Evolutionary conservation across 2,113 vertebrate species (phyloP), one percentile per base, ranked within the genome.

Genomic region (Candoia aspera): DNA sequence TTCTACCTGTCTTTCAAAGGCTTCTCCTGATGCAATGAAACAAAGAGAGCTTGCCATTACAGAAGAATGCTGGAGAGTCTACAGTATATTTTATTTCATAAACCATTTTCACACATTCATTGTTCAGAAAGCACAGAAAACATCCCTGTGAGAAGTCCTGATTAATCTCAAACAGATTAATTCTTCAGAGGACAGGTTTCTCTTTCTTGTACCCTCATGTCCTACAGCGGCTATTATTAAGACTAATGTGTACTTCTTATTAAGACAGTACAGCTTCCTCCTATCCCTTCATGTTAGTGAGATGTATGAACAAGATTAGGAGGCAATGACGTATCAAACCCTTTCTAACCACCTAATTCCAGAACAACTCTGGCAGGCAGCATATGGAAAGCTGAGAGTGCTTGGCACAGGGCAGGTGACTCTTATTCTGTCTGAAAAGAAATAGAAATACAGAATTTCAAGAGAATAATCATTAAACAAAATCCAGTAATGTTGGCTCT

Each of bases 281-380:
- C 57, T 13, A 57, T 55, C 46, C 46, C 55, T 88, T 59, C 59
- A 53, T 15, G 90, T 54, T 79, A 64, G 93, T 93, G 91, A 49
- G 91, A 92, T 62, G 26, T 92, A 42, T 83, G 60, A 95, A n/a
- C 59, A 29, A 86, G 73, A 90, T 91, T 93, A 92, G 8, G 90
- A 94, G 84, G 73, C 92, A 91, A 95, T 95, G 87, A 86, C 95
- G 94, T 64, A 91, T 8, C 33, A 93, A 93, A 73, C 84, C 92
- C 96, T 92, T 90, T 93, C 93, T 94, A 92, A 46, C n/a, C 88
- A 84, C 4, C 24, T 95, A 94, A 96, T 96, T 95, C 91, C 1
- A 90, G 84, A 37, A 23, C 92, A 89, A 37, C 62, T 42, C 92
- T 59, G 68, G 88, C 94, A 95, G 79, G 42, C 93, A 89, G 33